These are phyloP conservation scores for Drosophila varians DNA, from an alignment of 1,140 invertebrate species.

Conservation along the genomic window DNA sequence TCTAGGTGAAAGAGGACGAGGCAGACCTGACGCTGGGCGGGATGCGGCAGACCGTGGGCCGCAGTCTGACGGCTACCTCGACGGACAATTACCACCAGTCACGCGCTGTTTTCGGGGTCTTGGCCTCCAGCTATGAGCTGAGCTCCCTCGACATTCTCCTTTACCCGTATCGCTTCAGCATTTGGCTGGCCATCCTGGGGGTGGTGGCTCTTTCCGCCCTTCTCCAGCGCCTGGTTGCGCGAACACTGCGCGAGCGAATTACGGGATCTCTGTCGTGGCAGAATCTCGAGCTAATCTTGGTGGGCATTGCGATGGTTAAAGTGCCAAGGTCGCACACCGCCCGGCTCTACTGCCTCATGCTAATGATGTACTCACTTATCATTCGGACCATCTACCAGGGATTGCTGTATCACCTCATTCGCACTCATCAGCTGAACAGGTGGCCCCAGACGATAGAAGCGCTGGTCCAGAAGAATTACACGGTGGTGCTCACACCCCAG, in stretches of 20 bases:
- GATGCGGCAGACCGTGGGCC: slow-evolving; percentile 47
- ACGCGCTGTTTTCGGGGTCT: slow-evolving; percentile 41
- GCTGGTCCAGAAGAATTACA: slow-evolving; percentile 53
- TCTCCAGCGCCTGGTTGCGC: slow-evolving; percentile 32
- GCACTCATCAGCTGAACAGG: slow-evolving; percentile 53
- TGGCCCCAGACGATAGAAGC: slow-evolving; percentile 57
- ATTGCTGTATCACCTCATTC: slow-evolving; percentile 62
- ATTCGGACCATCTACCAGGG: slow-evolving; percentile 73
- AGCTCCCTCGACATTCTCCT: slow-evolving; percentile 57
- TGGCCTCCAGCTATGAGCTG: slow-evolving; percentile 45
- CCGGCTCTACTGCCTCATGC: slow-evolving; percentile 51
- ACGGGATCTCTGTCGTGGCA: slow-evolving; percentile 8
- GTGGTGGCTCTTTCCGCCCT: slow-evolving; percentile 42
- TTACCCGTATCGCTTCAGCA: slow-evolving; percentile 49
- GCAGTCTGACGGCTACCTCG: slow-evolving; percentile 38
- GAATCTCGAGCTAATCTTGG: slow-evolving; percentile 49
- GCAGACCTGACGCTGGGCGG: slow-evolving; percentile 58
- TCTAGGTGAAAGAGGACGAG: slow-evolving; percentile 33
- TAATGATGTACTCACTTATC: slow-evolving; percentile 62
- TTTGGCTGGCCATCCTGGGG: slow-evolving; percentile 48
- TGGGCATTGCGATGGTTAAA: slow-evolving; percentile 57
- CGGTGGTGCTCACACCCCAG: slow-evolving; percentile 33
- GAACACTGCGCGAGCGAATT: slow-evolving; percentile 10
- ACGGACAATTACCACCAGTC: slow-evolving; percentile 62
- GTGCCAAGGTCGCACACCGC: slow-evolving; percentile 22